Conservation (phyloP, 2,797 vertebrate species). For the Nasua narica region DNA sequence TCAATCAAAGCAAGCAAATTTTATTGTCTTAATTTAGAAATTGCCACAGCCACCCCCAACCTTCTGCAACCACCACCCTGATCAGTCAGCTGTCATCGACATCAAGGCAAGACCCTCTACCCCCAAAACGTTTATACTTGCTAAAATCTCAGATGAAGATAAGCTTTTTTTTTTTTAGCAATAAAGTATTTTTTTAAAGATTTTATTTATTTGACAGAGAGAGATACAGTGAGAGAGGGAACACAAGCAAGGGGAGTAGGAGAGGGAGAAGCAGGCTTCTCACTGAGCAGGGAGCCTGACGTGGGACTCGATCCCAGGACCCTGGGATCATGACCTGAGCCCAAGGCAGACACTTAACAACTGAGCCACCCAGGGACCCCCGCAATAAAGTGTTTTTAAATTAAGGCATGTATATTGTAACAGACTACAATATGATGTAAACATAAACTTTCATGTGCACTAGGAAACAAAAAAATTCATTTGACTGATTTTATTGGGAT, state of each 20-base stretch:
- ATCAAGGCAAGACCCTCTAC: background rate
- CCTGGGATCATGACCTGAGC: too few species aligned
- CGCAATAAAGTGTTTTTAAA: background rate
- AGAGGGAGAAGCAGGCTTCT: too few species aligned
- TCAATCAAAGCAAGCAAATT: background rate
- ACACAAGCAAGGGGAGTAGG: too few species aligned
- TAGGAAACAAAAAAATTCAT: background rate
- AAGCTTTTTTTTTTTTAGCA: background rate
- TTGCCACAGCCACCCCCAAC: background rate
- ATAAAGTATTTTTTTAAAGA: too few species aligned
- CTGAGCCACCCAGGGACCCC: too few species aligned
- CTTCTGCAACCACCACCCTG: background rate
- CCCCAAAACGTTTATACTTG: background rate
- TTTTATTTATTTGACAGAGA: too few species aligned
- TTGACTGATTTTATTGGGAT: background rate
- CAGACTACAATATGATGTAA: background rate
- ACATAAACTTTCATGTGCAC: background rate
- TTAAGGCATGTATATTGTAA: background rate
- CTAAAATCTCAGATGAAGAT: background rate
- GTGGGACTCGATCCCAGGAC: too few species aligned
- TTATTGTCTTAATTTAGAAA: background rate
- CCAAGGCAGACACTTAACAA: too few species aligned
- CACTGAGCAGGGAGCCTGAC: fast-evolving
- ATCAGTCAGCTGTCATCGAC: background rate
- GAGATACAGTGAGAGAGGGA: too few species aligned